These are phyloP conservation scores for Caiman crocodilus DNA, from an alignment of 2,797 vertebrate species.

Conservation along the genomic window DNA sequence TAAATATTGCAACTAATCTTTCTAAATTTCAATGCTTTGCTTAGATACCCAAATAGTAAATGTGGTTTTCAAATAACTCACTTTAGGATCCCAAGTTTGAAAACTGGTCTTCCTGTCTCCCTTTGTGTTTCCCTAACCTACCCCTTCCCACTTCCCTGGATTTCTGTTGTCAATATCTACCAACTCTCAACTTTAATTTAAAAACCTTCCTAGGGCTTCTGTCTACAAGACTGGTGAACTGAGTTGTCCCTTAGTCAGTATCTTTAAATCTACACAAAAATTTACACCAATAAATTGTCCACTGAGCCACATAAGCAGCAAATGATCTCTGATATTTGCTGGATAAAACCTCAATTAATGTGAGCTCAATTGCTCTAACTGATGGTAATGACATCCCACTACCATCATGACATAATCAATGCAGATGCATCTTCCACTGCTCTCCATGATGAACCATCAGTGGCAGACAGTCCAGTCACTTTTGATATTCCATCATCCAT, in stretches of 20 bases:
- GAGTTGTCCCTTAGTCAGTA: not conserved
- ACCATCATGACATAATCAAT: not conserved
- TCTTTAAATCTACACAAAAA: not conserved
- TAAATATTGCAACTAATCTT: not conserved
- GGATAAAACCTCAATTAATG: too few relatives aligned
- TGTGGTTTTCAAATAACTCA: constrained; percentile 20
- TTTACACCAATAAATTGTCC: accelerated
- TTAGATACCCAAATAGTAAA: constrained; percentile 19
- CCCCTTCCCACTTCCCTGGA: not conserved
- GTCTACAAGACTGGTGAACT: not conserved
- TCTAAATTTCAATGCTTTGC: not conserved
- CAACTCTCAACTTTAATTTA: too few relatives aligned
- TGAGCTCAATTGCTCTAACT: too few relatives aligned
- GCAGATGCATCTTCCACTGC: not conserved
- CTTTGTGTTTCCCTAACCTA: not conserved
- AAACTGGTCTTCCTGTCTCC: not conserved
- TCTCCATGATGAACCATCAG: not conserved
- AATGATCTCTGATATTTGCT: too few relatives aligned
- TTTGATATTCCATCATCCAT: too few relatives aligned
- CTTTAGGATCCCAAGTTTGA: constrained; percentile 4
- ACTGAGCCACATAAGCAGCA: not conserved
- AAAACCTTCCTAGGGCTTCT: not conserved
- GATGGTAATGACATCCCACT: not conserved
- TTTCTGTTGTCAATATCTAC: not conserved
- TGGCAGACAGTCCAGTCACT: not conserved